Percentiles rank a stretch among this genome's conserved stretches.
Conservation (phyloP, 2,797 vertebrate species). For the Bradypus variegatus region DNA sequence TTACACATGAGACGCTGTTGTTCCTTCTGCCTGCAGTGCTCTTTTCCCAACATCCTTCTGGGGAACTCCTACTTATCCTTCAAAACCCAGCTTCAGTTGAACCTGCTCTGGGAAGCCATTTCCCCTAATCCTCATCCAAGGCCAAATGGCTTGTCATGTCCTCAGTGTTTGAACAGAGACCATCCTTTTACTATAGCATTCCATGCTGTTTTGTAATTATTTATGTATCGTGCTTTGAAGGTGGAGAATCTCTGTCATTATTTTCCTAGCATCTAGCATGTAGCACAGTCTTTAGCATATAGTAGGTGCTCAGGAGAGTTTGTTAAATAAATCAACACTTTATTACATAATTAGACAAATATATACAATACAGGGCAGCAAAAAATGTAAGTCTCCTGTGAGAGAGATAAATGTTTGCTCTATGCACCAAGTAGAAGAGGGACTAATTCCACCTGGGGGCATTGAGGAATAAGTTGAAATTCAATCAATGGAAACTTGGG, state of each 20-base stretch:
- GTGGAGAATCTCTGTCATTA: background rate
- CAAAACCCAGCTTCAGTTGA: background rate
- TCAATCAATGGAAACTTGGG: background rate
- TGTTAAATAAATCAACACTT: slow-evolving; percentile 5
- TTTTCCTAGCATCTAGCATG: background rate
- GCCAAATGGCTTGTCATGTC: background rate
- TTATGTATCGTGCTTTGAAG: background rate
- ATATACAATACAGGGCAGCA: background rate
- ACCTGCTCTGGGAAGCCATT: background rate
- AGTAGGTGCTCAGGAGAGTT: background rate
- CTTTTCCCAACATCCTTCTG: background rate
- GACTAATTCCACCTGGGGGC: background rate
- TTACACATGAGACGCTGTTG: background rate
- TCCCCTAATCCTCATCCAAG: background rate
- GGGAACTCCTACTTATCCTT: slow-evolving; percentile 39
- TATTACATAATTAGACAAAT: background rate
- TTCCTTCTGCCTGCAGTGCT: background rate
- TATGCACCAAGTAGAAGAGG: background rate
- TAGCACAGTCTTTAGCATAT: background rate
- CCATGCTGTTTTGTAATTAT: background rate
- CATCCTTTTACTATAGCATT: background rate
- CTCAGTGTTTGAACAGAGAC: background rate
- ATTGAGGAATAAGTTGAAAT: slow-evolving; percentile 11
- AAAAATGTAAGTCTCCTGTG: background rate
- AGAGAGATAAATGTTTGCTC: background rate